phyloP scores from a whole-genome alignment of 2,113 vertebrate genomes.

The Sisor rabdophorus region DNA sequence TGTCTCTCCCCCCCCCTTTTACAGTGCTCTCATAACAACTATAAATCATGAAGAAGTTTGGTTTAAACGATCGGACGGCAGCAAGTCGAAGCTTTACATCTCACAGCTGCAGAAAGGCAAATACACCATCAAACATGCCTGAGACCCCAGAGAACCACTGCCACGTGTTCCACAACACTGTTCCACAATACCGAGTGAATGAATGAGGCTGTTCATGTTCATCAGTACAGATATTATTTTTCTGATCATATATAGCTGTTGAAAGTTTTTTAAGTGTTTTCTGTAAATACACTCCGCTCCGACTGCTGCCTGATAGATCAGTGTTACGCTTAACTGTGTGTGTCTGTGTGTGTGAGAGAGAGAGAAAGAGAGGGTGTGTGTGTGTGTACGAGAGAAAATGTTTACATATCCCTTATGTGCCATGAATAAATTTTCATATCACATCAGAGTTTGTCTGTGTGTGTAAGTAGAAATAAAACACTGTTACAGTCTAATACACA shows the following conservation, averaged over 20 bases:
- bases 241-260: constrained; percentile 6
- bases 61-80: constrained; percentile 89
- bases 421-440: constrained; percentile 9
- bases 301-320: constrained; percentile 6
- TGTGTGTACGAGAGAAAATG: background rate
- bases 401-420: constrained; percentile 21
- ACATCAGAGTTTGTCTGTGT: no score
- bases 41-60: constrained; percentile 91
- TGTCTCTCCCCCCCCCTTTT: constrained; percentile 6
- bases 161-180: constrained; percentile 13
- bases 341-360: background rate
- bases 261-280: constrained; percentile 8
- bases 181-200: background rate
- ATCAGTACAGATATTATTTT: constrained; percentile 15
- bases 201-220: background rate
- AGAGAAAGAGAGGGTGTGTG: background rate
- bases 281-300: constrained; percentile 2
- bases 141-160: background rate
- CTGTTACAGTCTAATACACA: no score
- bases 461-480: no score
- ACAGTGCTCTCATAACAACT: constrained; percentile 84
- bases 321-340: background rate
- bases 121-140: constrained; percentile 82
- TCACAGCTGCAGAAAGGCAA: constrained; percentile 90
- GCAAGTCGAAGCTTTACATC: constrained; percentile 90